Evolutionary conservation across 2,797 vertebrate genomes (phyloP).

Genomic region (Labroides dimidiatus): DNA sequence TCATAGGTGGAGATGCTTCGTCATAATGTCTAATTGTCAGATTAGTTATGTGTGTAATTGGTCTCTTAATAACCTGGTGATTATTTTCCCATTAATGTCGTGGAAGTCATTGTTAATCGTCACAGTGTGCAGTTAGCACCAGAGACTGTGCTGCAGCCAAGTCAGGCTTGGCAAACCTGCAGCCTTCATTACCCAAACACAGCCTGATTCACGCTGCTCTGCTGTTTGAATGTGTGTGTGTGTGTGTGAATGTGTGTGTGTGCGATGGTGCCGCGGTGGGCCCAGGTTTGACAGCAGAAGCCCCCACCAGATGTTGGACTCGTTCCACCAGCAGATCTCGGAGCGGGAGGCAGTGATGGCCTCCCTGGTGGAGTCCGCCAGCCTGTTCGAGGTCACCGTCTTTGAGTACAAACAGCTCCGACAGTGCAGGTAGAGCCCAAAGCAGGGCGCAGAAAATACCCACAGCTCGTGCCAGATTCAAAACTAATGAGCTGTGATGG

Average conservation of each 20-base stretch:
- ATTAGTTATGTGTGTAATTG: constrained; percentile 77
- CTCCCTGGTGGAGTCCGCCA: constrained; percentile 87
- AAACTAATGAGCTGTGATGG: constrained; percentile 30
- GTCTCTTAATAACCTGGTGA: constrained; percentile 74
- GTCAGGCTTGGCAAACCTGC: constrained; percentile 36
- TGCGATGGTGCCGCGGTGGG: constrained; percentile 18
- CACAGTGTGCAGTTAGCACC: constrained; percentile 31
- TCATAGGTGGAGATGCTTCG: constrained; percentile 64
- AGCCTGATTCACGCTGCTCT: constrained; percentile 23
- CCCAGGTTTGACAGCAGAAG: constrained; percentile 87
- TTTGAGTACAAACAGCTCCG: constrained; percentile 91
- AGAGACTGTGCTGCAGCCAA: constrained; percentile 45
- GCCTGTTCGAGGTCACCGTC: constrained; percentile 92
- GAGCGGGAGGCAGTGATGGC: constrained; percentile 90
- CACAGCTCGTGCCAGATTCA: constrained; percentile 6
- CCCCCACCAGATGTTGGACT: constrained; percentile 88
- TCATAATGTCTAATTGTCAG: constrained; percentile 72
- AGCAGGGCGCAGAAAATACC: constrained; percentile 8
- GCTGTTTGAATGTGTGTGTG: constrained; percentile 4
- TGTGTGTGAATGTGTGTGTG: no score
- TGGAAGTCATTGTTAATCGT: constrained; percentile 69
- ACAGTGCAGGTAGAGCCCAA: constrained; percentile 87
- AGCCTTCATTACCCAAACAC: constrained; percentile 43
- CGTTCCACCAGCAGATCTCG: constrained; percentile 86
- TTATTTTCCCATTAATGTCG: constrained; percentile 78